Evolutionary conservation across 2,797 vertebrate genomes (phyloP), one percentile per base, ranked within the genome.

Genomic region (Labroides dimidiatus): DNA sequence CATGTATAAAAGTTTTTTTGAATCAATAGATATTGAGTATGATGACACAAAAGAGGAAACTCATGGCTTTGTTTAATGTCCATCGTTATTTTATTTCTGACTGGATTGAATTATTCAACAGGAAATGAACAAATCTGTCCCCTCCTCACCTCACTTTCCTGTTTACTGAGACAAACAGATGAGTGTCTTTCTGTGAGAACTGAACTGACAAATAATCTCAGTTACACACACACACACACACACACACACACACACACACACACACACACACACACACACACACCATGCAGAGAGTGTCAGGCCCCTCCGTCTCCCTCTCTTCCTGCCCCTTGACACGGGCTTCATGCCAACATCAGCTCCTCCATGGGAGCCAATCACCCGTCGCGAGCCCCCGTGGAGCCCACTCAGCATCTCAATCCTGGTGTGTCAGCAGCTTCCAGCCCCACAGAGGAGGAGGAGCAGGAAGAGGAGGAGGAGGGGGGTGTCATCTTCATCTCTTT

Each of bases 341-440:
- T 75, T 16, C 24, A 49, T 64, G 69, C 77, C 76, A 87, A 44
- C 33, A 84, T 72, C 59, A 74, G 36, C 87, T 72, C 55, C 43
- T 57, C 77, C 51, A 58, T 71, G 48, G 62, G 78, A 87, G 58
- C 82, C 78, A 51, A 59, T 72, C 75, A 48, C 83, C 87, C 81
- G 69, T 24, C 21, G 60, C 63, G 63, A 76, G 70, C 55, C 58
- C 67, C 60, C 24, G 61, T 20, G 54, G 55, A 71, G 82, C 80
- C 72, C 15, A 70, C 70, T 87, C 83, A 82, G 83, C 84, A 75
- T 58, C 68, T 79, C 56, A n/a, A 33, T 61, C 64, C 67, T 62
- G 52, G 66, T 70, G 73, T 71, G 77, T 91, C 88, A 88, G 85
- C 84, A 81, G 78, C 70, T 83, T 72, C 63, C 63, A 53, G 30